Evolutionary conservation across 2,888 invertebrate species (phyloP).

Genomic region (Yponomeuta plumbellus): DNA sequence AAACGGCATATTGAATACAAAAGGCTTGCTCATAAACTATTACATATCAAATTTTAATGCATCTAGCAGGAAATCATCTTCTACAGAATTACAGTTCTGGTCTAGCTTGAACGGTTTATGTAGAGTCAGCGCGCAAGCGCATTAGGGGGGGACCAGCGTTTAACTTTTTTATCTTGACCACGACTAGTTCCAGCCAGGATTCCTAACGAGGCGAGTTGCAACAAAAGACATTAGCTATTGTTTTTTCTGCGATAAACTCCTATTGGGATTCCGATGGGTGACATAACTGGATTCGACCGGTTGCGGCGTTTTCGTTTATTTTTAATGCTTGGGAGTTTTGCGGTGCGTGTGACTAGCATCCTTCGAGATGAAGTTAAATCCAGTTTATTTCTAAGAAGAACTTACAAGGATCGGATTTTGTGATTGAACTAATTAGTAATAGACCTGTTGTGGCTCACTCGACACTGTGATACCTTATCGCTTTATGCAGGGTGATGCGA

Average conservation of each 20-base stretch:
- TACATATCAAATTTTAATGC: too few species aligned
- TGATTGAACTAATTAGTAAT: too few species aligned
- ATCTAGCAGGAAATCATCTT: too few species aligned
- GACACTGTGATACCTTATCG: too few species aligned
- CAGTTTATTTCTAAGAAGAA: background rate
- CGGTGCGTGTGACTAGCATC: background rate
- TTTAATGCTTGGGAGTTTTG: background rate
- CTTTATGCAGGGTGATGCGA: too few species aligned
- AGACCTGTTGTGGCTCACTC: too few species aligned
- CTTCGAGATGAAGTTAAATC: background rate
- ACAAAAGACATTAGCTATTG: background rate
- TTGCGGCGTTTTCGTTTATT: background rate
- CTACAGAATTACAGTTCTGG: too few species aligned
- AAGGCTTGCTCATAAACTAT: too few species aligned
- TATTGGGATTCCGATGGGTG: slow-evolving; percentile 4
- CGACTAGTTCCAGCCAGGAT: slow-evolving; percentile 54
- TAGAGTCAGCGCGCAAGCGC: background rate
- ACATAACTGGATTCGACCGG: slow-evolving; percentile 4
- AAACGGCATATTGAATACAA: too few species aligned
- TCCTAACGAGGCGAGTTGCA: slow-evolving; percentile 22
- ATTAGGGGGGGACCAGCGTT: background rate
- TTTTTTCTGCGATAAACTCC: background rate
- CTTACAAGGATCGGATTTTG: too few species aligned
- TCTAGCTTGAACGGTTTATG: background rate
- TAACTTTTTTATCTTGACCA: slow-evolving; percentile 28